Conservation (phyloP, 2,888 invertebrate genomes). For the Acanthosepion pharaonis region DNA sequence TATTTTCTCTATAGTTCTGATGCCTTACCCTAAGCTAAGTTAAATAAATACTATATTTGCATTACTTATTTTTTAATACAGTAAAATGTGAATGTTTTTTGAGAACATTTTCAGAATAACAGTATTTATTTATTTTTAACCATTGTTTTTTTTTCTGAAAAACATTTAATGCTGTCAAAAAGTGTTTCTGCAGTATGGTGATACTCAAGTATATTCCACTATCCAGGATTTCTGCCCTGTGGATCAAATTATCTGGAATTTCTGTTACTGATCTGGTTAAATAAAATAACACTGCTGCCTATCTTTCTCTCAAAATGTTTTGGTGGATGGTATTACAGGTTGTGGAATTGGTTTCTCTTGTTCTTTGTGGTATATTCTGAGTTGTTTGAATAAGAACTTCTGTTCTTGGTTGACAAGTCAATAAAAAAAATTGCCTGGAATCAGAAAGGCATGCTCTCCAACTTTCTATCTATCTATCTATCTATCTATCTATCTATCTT, state of each 20-base stretch:
- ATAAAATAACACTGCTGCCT: not conserved
- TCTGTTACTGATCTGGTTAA: not conserved
- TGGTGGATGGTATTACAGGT: not conserved
- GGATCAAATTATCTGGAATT: not conserved
- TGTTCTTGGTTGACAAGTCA: not conserved
- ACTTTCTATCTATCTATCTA: no score
- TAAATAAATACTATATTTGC: no score
- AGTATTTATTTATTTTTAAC: not conserved
- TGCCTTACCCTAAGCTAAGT: no score
- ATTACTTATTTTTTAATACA: no score
- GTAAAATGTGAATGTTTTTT: no score
- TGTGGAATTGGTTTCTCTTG: not conserved
- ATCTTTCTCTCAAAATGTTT: not conserved
- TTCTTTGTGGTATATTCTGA: not conserved
- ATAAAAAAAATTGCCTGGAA: not conserved
- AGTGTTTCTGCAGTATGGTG: constrained; percentile 1
- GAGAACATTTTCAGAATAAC: no score
- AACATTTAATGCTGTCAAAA: not conserved
- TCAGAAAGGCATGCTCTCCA: not conserved
- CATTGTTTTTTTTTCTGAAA: not conserved
- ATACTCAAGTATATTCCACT: not conserved
- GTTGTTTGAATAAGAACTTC: not conserved
- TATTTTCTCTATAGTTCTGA: no score
- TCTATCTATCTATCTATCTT: no score
- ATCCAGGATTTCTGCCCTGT: not conserved